A percentile compares a stretch with the other conserved stretches of the same genome.
Evolutionary conservation across 2,888 invertebrate species (phyloP).

Genomic region (Metacarcinus magister): DNA sequence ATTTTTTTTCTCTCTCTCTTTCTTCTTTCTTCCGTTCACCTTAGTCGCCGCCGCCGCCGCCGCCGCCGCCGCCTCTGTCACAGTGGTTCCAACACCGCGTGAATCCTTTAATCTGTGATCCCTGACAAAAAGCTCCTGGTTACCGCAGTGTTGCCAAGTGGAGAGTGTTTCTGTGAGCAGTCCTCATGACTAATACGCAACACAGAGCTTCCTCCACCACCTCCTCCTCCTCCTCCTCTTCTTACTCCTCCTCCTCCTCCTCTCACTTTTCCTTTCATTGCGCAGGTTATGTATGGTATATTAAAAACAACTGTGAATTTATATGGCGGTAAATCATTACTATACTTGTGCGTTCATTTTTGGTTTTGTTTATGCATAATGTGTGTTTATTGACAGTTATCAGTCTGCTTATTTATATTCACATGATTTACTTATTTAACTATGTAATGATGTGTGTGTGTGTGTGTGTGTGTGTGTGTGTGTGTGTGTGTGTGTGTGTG

Average conservation of each 20-base stretch:
- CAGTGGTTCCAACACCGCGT: slow-evolving; percentile 26
- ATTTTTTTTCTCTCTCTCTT: neutral
- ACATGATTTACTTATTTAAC: neutral
- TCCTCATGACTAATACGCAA: neutral
- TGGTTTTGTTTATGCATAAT: neutral
- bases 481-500: slow-evolving; percentile 49
- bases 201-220: neutral
- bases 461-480: slow-evolving; percentile 65
- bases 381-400: neutral
- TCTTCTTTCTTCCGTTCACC: slow-evolving; percentile 17
- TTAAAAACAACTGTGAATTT: too few relatives aligned
- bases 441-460: slow-evolving; percentile 7
- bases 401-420: neutral
- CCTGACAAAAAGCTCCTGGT: neutral
- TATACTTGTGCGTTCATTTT: neutral
- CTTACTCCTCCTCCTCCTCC: neutral
- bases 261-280: neutral
- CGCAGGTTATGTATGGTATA: too few relatives aligned
- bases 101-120: slow-evolving; percentile 49
- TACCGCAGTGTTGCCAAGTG: slow-evolving; percentile 28
- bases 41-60: neutral
- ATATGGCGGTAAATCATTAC: neutral
- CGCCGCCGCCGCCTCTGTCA: neutral
- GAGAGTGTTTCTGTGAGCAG: neutral
- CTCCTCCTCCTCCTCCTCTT: neutral